These are phyloP conservation scores for Osmoderma eremita DNA, from an alignment of 2,888 invertebrate species.

Conservation along the genomic window DNA sequence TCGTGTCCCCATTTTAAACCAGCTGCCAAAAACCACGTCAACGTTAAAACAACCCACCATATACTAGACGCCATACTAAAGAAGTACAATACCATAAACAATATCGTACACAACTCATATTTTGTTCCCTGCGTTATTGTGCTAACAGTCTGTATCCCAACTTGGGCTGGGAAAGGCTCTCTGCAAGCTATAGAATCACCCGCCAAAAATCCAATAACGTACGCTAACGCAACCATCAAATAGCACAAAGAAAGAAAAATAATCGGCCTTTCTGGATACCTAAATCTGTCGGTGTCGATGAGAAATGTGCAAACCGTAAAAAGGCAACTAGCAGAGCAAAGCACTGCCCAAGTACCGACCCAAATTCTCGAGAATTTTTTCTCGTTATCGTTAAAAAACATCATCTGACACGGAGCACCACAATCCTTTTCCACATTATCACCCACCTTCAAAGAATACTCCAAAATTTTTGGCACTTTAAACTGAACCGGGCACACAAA, in stretches of 20 bases:
- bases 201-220: conserved; percentile 86
- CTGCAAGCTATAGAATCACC: conserved; percentile 86
- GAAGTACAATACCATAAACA: conserved; percentile 96
- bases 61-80: conserved; percentile 97
- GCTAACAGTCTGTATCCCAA: conserved; percentile 79
- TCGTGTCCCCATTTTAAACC: conserved; percentile 98
- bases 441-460: conserved; percentile 85
- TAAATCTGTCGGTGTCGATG: conserved; percentile 93
- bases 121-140: conserved; percentile 90
- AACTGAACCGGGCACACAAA: conserved; percentile 91
- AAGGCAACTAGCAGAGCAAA: conserved; percentile 90
- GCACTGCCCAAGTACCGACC: conserved; percentile 93
- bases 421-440: conserved; percentile 79
- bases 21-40: conserved; percentile 97
- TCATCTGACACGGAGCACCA: conserved; percentile 90
- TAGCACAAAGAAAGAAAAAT: conserved; percentile 97
- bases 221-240: conserved; percentile 91
- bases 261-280: conserved; percentile 97
- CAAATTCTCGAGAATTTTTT: conserved; percentile 86
- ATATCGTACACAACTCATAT: conserved; percentile 86
- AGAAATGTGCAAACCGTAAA: conserved; percentile 94
- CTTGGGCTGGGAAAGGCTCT: conserved; percentile 80
- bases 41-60: conserved; percentile 96
- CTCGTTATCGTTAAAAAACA: conserved; percentile 89
- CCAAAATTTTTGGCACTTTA: conserved; percentile 80